Percentiles rank a stretch among this genome's conserved stretches.
Evolutionary conservation across 1,140 invertebrate species (phyloP).

Genomic region (Bursaphelenchus mucronatus): DNA sequence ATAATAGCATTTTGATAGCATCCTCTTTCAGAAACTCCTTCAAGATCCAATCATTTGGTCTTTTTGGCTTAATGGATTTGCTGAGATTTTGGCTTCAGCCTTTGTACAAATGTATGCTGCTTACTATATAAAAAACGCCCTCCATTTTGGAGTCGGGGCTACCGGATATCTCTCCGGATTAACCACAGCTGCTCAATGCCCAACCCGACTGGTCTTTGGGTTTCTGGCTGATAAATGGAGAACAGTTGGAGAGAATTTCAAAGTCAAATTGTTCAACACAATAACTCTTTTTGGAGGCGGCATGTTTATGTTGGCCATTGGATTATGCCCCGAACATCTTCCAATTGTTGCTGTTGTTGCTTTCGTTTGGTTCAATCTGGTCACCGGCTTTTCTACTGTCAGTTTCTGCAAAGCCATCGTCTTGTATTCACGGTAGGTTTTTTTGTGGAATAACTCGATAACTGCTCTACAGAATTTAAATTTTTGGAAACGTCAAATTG

Average conservation of each 20-base stretch:
- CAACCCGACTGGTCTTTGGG: not conserved
- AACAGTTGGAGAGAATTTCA: not conserved
- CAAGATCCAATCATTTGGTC: not conserved
- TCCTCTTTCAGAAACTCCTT: not conserved
- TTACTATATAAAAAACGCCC: slow-evolving; percentile 12
- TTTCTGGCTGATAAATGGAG: not conserved
- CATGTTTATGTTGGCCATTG: not conserved
- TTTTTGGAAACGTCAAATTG: too few relatives aligned
- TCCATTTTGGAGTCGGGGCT: not conserved
- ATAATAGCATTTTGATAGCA: too few relatives aligned
- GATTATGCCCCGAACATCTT: not conserved
- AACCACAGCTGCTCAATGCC: not conserved
- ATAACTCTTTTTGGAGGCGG: not conserved
- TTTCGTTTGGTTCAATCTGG: not conserved
- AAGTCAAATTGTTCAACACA: slow-evolving; percentile 4
- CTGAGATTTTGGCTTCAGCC: slow-evolving; percentile 17
- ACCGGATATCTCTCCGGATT: slow-evolving; percentile 12
- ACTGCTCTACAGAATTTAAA: too few relatives aligned
- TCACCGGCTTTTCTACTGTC: slow-evolving; percentile 1
- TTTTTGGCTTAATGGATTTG: slow-evolving; percentile 13
- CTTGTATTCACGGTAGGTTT: slow-evolving; percentile 1
- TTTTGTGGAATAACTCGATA: too few relatives aligned
- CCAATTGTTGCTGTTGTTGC: slow-evolving; percentile 3
- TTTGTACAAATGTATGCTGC: slow-evolving; percentile 9
- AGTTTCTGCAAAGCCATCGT: slow-evolving; percentile 12